phyloP scores from a whole-genome alignment of 2,113 vertebrate species.

The Porphyrio hochstetteri region DNA sequence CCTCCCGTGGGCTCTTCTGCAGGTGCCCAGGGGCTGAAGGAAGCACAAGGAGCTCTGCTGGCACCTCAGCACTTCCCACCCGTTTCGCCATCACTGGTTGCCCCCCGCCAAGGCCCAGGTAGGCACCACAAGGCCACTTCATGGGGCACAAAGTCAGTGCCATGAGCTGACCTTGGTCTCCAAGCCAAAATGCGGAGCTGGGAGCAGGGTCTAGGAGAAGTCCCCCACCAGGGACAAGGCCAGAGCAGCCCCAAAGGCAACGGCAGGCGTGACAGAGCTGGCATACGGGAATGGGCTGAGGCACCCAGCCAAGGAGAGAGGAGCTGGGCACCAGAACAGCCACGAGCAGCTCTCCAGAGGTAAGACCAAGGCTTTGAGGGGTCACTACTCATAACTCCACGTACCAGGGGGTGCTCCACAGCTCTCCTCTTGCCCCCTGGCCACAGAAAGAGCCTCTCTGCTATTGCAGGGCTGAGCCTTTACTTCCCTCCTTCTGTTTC shows the following conservation, averaged over 20 bases:
- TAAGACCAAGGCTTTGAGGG: neutral
- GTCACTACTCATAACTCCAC: neutral
- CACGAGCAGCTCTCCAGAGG: neutral
- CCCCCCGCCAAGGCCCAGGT: fast-evolving
- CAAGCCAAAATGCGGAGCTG: neutral
- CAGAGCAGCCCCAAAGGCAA: neutral
- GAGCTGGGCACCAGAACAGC: neutral
- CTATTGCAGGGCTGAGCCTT: neutral
- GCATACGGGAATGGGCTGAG: neutral
- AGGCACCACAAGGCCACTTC: neutral
- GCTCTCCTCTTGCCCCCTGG: neutral
- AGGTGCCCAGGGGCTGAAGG: neutral
- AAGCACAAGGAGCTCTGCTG: neutral
- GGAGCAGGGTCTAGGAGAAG: neutral
- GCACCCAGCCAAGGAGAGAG: neutral
- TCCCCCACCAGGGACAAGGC: fast-evolving
- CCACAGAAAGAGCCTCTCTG: neutral
- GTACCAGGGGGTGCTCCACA: neutral
- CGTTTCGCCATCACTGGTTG: neutral
- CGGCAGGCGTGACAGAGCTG: neutral
- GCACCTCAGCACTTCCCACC: neutral
- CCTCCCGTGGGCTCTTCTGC: neutral
- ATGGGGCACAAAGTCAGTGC: fast-evolving
- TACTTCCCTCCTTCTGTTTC: neutral
- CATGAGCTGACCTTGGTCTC: neutral